Evolutionary conservation across 92 coral and sea anemone genomes (phyloP).

Genomic region (Heteractis magnifica): DNA sequence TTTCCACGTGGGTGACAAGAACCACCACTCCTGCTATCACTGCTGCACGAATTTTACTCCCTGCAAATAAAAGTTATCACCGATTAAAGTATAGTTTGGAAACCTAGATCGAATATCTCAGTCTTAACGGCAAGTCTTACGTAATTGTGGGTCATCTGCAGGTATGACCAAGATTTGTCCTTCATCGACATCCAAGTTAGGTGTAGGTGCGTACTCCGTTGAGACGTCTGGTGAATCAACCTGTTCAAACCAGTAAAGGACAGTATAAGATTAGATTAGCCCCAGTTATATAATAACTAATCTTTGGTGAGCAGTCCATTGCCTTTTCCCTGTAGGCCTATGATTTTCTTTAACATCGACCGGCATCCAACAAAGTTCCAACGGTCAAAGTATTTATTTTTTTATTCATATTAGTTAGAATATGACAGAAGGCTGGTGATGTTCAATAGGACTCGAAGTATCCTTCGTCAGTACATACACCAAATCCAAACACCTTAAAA

Average conservation of each 20-base stretch:
- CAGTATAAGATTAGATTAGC: neutral
- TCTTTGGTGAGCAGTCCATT: too few relatives aligned
- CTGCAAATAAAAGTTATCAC: constrained; percentile 18
- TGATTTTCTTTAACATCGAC: too few relatives aligned
- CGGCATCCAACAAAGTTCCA: too few relatives aligned
- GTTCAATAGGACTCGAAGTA: too few relatives aligned
- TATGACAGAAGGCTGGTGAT: too few relatives aligned
- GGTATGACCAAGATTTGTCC: constrained; percentile 66
- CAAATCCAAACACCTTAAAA: too few relatives aligned
- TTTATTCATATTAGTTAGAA: too few relatives aligned
- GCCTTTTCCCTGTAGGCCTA: too few relatives aligned
- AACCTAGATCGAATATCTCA: neutral
- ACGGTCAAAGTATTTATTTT: too few relatives aligned
- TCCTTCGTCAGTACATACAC: too few relatives aligned
- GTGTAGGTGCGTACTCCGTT: constrained; percentile 49
- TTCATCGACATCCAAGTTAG: constrained; percentile 58
- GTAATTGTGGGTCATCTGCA: constrained; percentile 79
- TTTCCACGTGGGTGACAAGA: constrained; percentile 82
- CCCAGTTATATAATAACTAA: too few relatives aligned
- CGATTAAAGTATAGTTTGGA: neutral
- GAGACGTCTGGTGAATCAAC: constrained; percentile 54
- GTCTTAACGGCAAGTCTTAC: constrained; percentile 33
- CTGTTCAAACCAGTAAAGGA: constrained; percentile 23
- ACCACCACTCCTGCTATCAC: constrained; percentile 76
- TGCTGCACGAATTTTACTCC: constrained; percentile 72